Evolutionary conservation across 2,888 invertebrate genomes (phyloP).

Genomic region (Neoitamus cyanurus): DNA sequence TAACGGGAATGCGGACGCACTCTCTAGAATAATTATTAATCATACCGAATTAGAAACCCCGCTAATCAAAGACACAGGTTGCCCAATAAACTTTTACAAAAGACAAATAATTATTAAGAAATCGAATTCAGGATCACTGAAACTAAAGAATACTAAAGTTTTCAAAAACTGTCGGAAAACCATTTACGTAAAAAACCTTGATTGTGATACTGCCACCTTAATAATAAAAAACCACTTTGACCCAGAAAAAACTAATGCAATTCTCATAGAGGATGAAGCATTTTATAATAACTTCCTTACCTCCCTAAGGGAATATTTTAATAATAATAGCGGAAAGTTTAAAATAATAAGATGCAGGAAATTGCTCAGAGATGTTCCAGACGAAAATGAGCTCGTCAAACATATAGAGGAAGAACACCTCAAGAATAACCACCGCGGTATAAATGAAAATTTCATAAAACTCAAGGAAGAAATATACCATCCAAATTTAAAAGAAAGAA

Average conservation of each 20-base stretch:
- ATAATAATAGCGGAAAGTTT: not conserved
- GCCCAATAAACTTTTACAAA: too few relatives aligned
- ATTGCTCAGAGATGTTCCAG: not conserved
- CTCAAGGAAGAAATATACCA: conserved; percentile 7
- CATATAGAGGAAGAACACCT: not conserved
- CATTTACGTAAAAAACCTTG: not conserved
- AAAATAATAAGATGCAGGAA: not conserved
- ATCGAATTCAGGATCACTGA: not conserved
- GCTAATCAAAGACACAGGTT: too few relatives aligned
- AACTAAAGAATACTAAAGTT: not conserved
- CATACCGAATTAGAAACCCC: too few relatives aligned
- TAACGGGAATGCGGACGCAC: too few relatives aligned
- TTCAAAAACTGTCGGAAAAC: not conserved
- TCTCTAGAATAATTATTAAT: too few relatives aligned
- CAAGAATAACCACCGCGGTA: not conserved
- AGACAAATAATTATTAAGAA: too few relatives aligned
- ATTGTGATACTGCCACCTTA: not conserved
- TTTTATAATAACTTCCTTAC: not conserved
- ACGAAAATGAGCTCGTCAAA: not conserved
- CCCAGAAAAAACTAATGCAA: not conserved
- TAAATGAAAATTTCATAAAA: not conserved
- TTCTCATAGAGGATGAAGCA: not conserved
- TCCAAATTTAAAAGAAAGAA: conserved; percentile 6
- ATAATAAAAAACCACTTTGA: not conserved
- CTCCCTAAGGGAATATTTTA: not conserved